Base-by-base conservation (phyloP, 2,888 invertebrate genomes). In the Dorcus hopei region DNA sequence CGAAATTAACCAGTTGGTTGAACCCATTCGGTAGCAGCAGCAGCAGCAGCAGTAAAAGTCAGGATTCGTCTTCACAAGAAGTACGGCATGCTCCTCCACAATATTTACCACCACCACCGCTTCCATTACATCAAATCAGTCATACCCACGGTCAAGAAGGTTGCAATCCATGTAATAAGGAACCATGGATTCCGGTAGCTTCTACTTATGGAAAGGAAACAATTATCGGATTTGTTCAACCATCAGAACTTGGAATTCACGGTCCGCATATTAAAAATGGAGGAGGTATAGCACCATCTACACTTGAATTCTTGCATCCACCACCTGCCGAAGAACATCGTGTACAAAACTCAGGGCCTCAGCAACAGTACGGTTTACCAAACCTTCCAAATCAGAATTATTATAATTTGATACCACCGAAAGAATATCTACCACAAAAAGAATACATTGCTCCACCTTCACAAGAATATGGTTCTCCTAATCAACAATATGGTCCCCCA, bases 101-200 rank as follows among this genome's bases (percentile, higher is more conserved):
- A 9, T 68, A 68, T 14, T 47, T 64, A 49, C 62, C 68, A 16
- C 59, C 65, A 9, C 61, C 65, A 54, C 26, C 26, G 26, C 26
- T 33, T 6, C 26, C 26, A 5, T 33, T 33, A 1, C 26, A 33
- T 6, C 26, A 33, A 33, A 7, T 33, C 3, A 63, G 53, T 43
- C 56, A 23, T 51, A 59, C 33, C 49, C 62, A 49, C 64, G 56
- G 55, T 64, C 65, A 19, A 61, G 41, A 51, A 54, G 52, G 49
- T 49, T 93, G 93, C 71, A 87, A 89, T 71, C 85, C 89, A 54
- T 93, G 93, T 72, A 91, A 92, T 74, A 83, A 85, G 74, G 85
- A 87, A 70, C 92, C 93, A 59, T 93, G 93, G 93, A 84, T 90
- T 68, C 93, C 93, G 40, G 85, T 92, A 45, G 85, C 89, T n/a